These are phyloP conservation scores for Synanceia verrucosa DNA, from an alignment of 2,797 vertebrate genomes.

Conservation along the genomic window DNA sequence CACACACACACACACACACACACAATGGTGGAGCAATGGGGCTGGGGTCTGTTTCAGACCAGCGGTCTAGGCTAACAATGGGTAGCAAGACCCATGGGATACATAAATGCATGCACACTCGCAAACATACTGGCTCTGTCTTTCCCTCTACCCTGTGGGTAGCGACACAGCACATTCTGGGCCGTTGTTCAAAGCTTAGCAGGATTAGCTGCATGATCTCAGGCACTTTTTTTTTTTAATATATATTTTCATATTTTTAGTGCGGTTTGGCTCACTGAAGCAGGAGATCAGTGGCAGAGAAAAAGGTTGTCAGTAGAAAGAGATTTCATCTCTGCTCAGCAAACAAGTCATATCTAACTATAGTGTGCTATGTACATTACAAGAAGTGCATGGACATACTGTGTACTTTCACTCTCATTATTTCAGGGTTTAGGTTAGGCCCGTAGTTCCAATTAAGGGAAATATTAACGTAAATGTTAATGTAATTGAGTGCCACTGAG, in stretches of 20 bases:
- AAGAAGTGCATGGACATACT: not conserved
- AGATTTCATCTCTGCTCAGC: slow-evolving; percentile 25
- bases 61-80: slow-evolving; percentile 30
- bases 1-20: slow-evolving; percentile 1
- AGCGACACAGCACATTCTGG: slow-evolving; percentile 61
- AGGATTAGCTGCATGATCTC: slow-evolving; percentile 67
- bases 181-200: slow-evolving; percentile 68
- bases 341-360: slow-evolving; percentile 3
- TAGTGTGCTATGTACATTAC: not conserved
- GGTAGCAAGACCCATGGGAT: slow-evolving; percentile 41
- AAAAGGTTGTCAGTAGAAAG: slow-evolving; percentile 32
- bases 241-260: slow-evolving; percentile 57
- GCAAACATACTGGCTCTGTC: slow-evolving; percentile 5
- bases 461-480: too few relatives aligned
- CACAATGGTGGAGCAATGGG: slow-evolving; percentile 18
- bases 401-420: not conserved
- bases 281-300: slow-evolving; percentile 28
- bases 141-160: slow-evolving; percentile 43
- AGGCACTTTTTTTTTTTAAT: slow-evolving; percentile 34
- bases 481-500: too few relatives aligned
- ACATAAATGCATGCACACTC: slow-evolving; percentile 15
- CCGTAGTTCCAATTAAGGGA: not conserved
- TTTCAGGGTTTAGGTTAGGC: not conserved
- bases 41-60: slow-evolving; percentile 28
- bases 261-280: slow-evolving; percentile 36